Percentiles rank a stretch among this genome's conserved stretches.
These are phyloP conservation scores for Tupaia tana DNA, from an alignment of 2,113 vertebrate species.

Conservation along the genomic window DNA sequence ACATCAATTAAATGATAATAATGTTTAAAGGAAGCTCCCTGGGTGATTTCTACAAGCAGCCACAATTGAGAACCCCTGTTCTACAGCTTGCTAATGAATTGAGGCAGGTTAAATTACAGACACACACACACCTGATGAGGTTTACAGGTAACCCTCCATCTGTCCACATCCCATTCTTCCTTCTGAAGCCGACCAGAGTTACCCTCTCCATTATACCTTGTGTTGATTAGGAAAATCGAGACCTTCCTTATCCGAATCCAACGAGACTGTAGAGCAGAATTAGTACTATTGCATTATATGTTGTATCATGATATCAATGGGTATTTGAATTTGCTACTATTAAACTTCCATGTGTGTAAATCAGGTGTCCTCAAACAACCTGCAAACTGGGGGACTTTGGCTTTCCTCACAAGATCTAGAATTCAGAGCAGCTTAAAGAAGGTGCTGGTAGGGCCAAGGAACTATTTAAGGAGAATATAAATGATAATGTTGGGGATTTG, in stretches of 20 bases:
- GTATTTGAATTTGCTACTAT: neutral
- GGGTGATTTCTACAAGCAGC: neutral
- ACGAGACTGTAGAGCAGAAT: neutral
- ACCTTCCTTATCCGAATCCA: neutral
- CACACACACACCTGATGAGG: neutral
- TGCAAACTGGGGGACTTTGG: neutral
- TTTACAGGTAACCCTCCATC: neutral
- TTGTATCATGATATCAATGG: neutral
- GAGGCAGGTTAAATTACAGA: neutral
- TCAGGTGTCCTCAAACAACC: neutral
- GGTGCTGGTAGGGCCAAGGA: neutral
- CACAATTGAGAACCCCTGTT: neutral
- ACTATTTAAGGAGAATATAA: neutral
- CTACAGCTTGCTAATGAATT: neutral
- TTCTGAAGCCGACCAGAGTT: neutral
- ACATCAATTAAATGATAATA: neutral
- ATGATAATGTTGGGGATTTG: neutral
- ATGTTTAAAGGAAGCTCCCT: neutral
- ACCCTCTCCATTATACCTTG: neutral
- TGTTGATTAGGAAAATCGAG: neutral
- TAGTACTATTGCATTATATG: neutral
- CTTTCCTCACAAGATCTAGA: neutral
- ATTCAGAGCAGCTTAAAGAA: neutral
- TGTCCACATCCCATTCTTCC: neutral
- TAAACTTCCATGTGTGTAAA: neutral